Conservation (phyloP, 1,140 invertebrate species). For the Anastatus disparis region DNA sequence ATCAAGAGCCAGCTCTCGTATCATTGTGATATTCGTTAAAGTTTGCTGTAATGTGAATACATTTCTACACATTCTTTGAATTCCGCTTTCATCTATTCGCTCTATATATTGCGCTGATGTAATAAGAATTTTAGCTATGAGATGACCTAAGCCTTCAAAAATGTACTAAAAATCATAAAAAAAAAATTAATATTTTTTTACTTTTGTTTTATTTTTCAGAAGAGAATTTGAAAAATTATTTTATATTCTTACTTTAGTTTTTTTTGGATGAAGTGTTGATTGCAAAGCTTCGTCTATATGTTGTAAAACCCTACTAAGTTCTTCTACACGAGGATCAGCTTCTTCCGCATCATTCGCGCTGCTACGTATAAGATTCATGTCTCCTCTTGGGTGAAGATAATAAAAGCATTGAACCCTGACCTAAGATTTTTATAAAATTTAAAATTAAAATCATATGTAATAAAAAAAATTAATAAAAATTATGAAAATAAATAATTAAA, state of each 20-base stretch:
- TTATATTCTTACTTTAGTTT: slow-evolving; percentile 75
- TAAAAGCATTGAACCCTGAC: slow-evolving; percentile 94
- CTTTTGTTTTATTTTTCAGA: background rate
- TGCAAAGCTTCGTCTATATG: slow-evolving; percentile 83
- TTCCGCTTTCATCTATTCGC: slow-evolving; percentile 82
- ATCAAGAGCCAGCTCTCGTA: slow-evolving; percentile 86
- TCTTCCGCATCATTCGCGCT: slow-evolving; percentile 73
- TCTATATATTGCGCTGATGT: slow-evolving; percentile 83
- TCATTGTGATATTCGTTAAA: slow-evolving; percentile 84
- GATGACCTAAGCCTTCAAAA: slow-evolving; percentile 91
- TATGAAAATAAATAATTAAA: background rate
- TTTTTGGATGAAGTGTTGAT: slow-evolving; percentile 77
- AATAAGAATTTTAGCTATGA: slow-evolving; percentile 87
- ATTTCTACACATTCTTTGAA: slow-evolving; percentile 86
- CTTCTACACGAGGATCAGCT: slow-evolving; percentile 83
- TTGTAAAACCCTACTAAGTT: slow-evolving; percentile 82
- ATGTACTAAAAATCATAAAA: slow-evolving; percentile 76
- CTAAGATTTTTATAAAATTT: slow-evolving; percentile 51
- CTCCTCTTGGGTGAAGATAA: slow-evolving; percentile 81
- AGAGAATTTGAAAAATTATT: slow-evolving; percentile 15
- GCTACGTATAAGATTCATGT: slow-evolving; percentile 67
- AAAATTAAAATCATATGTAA: too few relatives aligned
- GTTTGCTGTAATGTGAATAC: slow-evolving; percentile 89
- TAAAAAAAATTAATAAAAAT: too few relatives aligned
- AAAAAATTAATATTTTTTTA: background rate